Percentiles rank a stretch among this genome's conserved stretches.
Evolutionary conservation across 1,140 invertebrate genomes (phyloP).

Genomic region (Bombus vancouverensis): DNA sequence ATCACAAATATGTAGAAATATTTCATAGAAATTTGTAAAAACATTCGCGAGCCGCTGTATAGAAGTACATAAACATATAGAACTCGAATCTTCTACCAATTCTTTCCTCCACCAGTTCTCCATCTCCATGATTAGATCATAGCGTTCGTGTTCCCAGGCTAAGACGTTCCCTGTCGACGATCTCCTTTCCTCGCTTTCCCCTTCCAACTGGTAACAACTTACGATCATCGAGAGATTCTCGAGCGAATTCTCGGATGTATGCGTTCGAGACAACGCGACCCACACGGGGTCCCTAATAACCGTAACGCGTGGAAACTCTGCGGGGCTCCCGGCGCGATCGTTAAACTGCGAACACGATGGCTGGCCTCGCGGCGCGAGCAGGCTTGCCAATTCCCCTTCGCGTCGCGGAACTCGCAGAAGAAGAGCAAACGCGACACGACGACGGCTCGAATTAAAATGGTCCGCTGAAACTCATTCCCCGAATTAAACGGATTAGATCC

Average conservation of each 20-base stretch:
- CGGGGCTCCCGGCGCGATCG: background rate
- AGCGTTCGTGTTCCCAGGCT: background rate
- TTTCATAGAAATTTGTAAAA: background rate
- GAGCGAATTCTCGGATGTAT: background rate
- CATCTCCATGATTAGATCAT: background rate
- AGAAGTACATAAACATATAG: no score
- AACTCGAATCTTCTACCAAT: background rate
- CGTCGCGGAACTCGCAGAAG: slow-evolving; percentile 61
- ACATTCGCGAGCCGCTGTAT: no score
- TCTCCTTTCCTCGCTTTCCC: no score
- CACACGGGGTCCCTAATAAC: background rate
- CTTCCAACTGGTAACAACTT: background rate
- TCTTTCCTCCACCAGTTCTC: background rate
- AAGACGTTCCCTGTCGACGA: background rate
- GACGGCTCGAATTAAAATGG: slow-evolving; percentile 77
- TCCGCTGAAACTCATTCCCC: slow-evolving; percentile 78
- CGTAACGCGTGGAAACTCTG: background rate
- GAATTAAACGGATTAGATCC: slow-evolving; percentile 79
- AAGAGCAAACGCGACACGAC: slow-evolving; percentile 60
- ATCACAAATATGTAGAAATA: background rate
- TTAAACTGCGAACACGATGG: slow-evolving; percentile 18
- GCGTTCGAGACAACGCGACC: background rate
- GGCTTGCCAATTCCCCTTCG: background rate
- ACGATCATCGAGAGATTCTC: background rate
- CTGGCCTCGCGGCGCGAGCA: background rate